phyloP scores from a whole-genome alignment of 1,140 invertebrate species.

The Pseudomyrmex pallidus region DNA sequence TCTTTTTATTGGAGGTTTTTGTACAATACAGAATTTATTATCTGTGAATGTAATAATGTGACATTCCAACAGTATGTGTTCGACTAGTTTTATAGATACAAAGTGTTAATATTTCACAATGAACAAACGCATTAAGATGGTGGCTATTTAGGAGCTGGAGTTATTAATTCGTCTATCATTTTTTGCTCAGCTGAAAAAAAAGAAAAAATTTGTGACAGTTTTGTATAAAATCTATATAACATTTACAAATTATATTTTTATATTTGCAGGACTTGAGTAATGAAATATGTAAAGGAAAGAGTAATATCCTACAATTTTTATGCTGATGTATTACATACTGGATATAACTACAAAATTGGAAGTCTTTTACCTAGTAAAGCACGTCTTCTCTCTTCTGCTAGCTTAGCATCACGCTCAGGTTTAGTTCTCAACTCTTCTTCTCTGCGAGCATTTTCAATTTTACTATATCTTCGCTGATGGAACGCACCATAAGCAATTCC shows the following conservation, averaged over 20 bases:
- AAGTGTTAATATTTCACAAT: slow-evolving; percentile 31
- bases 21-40: slow-evolving; percentile 44
- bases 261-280: too few relatives aligned
- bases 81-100: slow-evolving; percentile 24
- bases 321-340: neutral
- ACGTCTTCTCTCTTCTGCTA: slow-evolving; percentile 88
- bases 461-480: slow-evolving; percentile 89
- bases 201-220: slow-evolving; percentile 32
- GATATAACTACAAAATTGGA: neutral
- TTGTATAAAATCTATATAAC: neutral
- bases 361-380: slow-evolving; percentile 83
- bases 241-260: neutral
- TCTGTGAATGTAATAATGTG: slow-evolving; percentile 6
- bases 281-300: too few relatives aligned
- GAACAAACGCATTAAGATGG: slow-evolving; percentile 49
- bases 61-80: neutral
- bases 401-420: slow-evolving; percentile 88
- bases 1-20: slow-evolving; percentile 60
- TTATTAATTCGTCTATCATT: slow-evolving; percentile 55
- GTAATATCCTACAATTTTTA: neutral
- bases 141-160: slow-evolving; percentile 18
- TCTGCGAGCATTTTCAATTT: slow-evolving; percentile 88
- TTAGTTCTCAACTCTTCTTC: slow-evolving; percentile 89
- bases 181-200: slow-evolving; percentile 71
- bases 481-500: slow-evolving; percentile 90